Base-by-base conservation (phyloP, 2,113 vertebrate genomes). In the Smithornis capensis region DNA sequence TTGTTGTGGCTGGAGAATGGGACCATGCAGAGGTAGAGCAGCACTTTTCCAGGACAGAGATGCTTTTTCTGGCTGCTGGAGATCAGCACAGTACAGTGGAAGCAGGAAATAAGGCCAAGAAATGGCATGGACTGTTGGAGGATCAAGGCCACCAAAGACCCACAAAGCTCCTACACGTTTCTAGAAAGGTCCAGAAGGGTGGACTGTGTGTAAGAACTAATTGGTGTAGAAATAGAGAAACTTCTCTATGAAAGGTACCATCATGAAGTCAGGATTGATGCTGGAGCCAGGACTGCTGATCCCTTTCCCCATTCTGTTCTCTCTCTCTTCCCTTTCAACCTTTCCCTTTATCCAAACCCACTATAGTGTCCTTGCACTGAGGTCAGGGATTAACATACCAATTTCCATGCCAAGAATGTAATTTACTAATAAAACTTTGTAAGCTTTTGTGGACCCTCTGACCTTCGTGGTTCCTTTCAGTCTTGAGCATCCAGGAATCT, bases 251-350 rank as follows among this genome's bases (percentile, higher is more conserved):
- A 42, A 42, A 64, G 19, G 62, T 63, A 42, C 19, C 19, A 12
- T 11, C 7, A 21, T 13, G 28, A 64, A 64, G 19, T 38, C 9
- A 3, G 38, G 19, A 42, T 22, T 10, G 28, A 42, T 64, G 62
- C 13, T 64, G 40, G 28, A 42, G 40, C 28, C 38, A 31, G 38
- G 40, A 9, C 12, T 40, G 12, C 24, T 28, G 37, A 40, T 63
- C 17, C 6, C 11, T 38, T 37, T 28, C 28, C 25, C 60, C 17
- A 19, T 42, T 16, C 6, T 55, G 0, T 29, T 19, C 3, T 3
- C 3, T 3, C 2, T 76, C 5, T 1, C 9, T 40, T n/a, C 13
- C 2, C 21, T 35, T 55, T 55, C 17, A 9, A 4, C 4, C 2
- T 76, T 8, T 9, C 2, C 23, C 4, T 42, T 63, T 37, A 23